Evolutionary conservation across 2,888 invertebrate genomes (phyloP).

Genomic region (Aplocera efformata): DNA sequence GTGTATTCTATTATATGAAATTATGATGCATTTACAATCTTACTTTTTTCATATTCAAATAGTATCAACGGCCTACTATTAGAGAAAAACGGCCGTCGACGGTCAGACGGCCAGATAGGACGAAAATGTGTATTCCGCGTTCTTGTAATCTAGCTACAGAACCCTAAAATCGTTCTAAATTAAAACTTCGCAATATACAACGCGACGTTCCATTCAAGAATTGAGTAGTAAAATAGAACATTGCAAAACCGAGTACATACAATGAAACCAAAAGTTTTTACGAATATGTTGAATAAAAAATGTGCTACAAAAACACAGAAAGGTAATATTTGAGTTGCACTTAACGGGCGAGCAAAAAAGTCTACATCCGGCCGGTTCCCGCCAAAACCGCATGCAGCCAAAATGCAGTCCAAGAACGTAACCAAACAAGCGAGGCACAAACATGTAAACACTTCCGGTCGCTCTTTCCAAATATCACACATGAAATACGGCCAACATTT

Average conservation of each 20-base stretch:
- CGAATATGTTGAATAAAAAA: slow-evolving; percentile 32
- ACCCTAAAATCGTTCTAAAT: slow-evolving; percentile 1
- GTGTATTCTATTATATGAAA: no score
- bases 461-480: slow-evolving; percentile 20
- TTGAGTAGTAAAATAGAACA: no score
- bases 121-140: no score
- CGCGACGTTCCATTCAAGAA: no score
- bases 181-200: slow-evolving; percentile 2
- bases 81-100: no score
- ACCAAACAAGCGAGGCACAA: slow-evolving; percentile 59
- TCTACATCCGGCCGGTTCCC: slow-evolving; percentile 52
- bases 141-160: no score
- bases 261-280: no score
- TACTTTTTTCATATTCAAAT: no score
- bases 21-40: no score
- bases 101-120: no score
- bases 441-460: slow-evolving; percentile 59
- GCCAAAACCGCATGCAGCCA: slow-evolving; percentile 58
- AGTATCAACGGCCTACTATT: no score
- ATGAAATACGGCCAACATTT: slow-evolving; percentile 17
- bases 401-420: slow-evolving; percentile 63
- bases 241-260: no score
- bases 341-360: slow-evolving; percentile 56
- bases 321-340: slow-evolving; percentile 59
- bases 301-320: slow-evolving; percentile 39